Evolutionary conservation across 2,888 invertebrate genomes (phyloP).

Genomic region (Hemistola chrysoprasaria): DNA sequence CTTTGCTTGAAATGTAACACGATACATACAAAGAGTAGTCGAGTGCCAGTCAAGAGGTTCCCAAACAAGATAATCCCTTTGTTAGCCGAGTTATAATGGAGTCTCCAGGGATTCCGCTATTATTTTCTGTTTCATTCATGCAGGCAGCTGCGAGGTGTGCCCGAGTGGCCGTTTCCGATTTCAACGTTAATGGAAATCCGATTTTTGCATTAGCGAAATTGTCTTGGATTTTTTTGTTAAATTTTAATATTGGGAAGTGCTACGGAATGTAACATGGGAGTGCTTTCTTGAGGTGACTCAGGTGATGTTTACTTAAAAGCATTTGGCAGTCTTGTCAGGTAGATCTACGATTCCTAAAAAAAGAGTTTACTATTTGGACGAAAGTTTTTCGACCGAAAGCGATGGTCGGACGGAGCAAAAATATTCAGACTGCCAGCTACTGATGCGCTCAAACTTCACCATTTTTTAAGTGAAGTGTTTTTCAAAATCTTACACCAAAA

Average conservation of each 20-base stretch:
- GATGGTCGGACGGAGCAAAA: slow-evolving; percentile 2
- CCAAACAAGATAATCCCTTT: slow-evolving; percentile 80
- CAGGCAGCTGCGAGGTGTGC: slow-evolving; percentile 66
- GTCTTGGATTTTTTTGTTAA: slow-evolving; percentile 35
- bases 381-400: not conserved
- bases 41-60: slow-evolving; percentile 78
- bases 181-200: slow-evolving; percentile 67
- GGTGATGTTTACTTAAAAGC: slow-evolving; percentile 13
- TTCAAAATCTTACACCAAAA: not conserved
- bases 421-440: not conserved
- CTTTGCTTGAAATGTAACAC: slow-evolving; percentile 63
- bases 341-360: not conserved
- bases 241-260: slow-evolving; percentile 29
- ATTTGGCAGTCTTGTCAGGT: slow-evolving; percentile 1
- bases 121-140: slow-evolving; percentile 70
- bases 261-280: slow-evolving; percentile 14
- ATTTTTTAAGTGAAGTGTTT: slow-evolving; percentile 3
- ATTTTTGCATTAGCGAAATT: slow-evolving; percentile 54
- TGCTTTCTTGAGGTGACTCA: slow-evolving; percentile 10
- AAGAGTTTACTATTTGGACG: not conserved
- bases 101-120: slow-evolving; percentile 62
- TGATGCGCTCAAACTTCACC: slow-evolving; percentile 4
- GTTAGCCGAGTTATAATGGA: slow-evolving; percentile 73
- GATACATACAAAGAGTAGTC: slow-evolving; percentile 66
- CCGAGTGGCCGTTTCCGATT: slow-evolving; percentile 70